Percentiles rank a stretch among this genome's conserved stretches.
Evolutionary conservation across 2,797 vertebrate species (phyloP).

Genomic region (Rachycentron canadum): DNA sequence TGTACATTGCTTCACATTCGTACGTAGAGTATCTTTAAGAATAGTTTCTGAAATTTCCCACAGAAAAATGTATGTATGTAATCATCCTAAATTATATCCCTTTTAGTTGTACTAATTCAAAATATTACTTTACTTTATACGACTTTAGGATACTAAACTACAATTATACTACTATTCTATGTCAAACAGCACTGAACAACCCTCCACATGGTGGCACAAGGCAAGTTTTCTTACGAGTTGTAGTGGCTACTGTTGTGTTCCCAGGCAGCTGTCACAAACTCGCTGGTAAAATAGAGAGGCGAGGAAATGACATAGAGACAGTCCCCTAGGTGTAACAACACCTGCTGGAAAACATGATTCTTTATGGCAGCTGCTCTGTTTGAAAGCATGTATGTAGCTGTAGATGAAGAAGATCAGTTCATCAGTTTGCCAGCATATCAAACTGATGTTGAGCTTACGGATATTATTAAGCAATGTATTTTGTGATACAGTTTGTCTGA

Average conservation of each 20-base stretch:
- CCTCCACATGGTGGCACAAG: conserved; percentile 28
- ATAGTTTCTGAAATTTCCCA: background rate
- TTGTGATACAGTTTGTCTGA: background rate
- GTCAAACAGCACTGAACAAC: conserved; percentile 35
- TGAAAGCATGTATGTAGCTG: conserved; percentile 47
- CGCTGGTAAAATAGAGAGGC: conserved; percentile 69
- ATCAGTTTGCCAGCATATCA: background rate
- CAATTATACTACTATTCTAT: too few species aligned
- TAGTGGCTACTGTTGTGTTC: conserved; percentile 58
- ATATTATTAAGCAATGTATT: background rate
- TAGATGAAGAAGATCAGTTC: conserved; percentile 1
- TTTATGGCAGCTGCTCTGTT: conserved; percentile 70
- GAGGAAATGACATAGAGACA: conserved; percentile 64
- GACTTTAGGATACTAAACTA: conserved; percentile 30
- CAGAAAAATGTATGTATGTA: conserved; percentile 7
- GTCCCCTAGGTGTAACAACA: conserved; percentile 73
- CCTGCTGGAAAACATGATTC: conserved; percentile 78
- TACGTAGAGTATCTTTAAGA: background rate
- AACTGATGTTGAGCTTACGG: background rate
- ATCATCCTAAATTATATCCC: background rate
- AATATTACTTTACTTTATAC: conserved; percentile 1
- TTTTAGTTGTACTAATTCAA: background rate
- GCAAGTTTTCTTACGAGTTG: conserved; percentile 52
- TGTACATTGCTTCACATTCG: too few species aligned
- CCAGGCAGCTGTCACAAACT: conserved; percentile 70